Conservation (phyloP, 2,113 vertebrate genomes). For the Xenus cinereus region DNA sequence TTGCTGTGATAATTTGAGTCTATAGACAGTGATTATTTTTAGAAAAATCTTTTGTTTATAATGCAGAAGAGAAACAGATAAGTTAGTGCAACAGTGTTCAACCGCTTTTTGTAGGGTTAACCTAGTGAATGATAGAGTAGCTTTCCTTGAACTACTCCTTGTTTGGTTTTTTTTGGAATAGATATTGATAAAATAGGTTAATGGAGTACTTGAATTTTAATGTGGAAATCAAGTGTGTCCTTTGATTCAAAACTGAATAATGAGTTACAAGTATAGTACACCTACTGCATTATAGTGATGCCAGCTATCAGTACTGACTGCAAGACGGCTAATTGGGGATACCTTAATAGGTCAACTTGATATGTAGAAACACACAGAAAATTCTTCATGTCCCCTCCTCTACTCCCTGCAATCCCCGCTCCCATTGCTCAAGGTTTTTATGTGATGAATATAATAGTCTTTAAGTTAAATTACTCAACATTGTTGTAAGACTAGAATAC, state of each 20-base stretch:
- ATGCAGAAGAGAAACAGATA: neutral
- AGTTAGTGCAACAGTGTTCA: neutral
- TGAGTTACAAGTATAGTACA: neutral
- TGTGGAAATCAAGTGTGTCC: neutral
- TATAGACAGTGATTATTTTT: neutral
- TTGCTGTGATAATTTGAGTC: neutral
- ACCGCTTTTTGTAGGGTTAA: neutral
- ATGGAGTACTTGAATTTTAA: neutral
- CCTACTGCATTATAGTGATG: neutral
- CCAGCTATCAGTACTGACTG: neutral
- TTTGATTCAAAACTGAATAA: neutral
- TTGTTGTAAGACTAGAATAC: neutral
- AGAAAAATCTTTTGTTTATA: neutral
- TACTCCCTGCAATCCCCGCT: neutral
- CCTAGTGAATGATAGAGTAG: neutral
- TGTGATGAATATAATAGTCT: neutral
- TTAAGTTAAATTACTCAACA: neutral
- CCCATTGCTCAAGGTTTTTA: neutral
- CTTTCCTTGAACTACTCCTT: neutral
- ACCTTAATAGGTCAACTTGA: neutral
- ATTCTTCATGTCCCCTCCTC: neutral
- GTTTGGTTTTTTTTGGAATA: neutral
- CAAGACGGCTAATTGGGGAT: neutral
- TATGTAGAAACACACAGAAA: neutral
- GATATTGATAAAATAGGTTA: neutral